phyloP scores from a whole-genome alignment of 37 sponge, comb jelly and placozoan species.

The Axinella damicornis region DNA sequence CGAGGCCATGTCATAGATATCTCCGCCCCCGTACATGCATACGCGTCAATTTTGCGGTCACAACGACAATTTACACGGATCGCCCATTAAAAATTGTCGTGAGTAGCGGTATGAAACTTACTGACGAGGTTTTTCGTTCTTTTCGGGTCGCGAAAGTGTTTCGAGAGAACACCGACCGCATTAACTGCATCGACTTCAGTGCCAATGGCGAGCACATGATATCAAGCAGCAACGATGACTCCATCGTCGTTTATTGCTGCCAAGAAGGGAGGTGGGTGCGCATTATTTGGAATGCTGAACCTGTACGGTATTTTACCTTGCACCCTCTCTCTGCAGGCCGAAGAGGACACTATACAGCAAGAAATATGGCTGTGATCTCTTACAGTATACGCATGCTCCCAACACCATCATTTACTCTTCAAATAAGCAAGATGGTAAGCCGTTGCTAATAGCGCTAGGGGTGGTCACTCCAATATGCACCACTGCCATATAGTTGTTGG shows the following conservation, averaged over 20 bases:
- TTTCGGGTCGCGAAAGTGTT: slow-evolving; percentile 96
- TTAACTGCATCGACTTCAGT: slow-evolving; percentile 93
- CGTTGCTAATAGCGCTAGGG: too few species aligned
- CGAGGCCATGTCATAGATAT: not conserved
- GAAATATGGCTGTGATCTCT: slow-evolving; percentile 96
- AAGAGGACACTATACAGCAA: slow-evolving; percentile 92
- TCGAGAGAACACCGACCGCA: slow-evolving; percentile 90
- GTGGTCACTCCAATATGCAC: too few species aligned
- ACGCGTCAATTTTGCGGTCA: not conserved
- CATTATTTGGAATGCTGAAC: slow-evolving; percentile 12
- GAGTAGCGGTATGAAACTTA: slow-evolving; percentile 80
- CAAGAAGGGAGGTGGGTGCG: slow-evolving; percentile 91
- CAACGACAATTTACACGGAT: not conserved
- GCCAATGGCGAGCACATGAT: slow-evolving; percentile 94
- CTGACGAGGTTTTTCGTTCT: slow-evolving; percentile 88
- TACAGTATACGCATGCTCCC: slow-evolving; percentile 97
- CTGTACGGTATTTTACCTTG: not conserved
- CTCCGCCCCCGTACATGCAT: not conserved
- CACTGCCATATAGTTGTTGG: too few species aligned
- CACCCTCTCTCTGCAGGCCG: slow-evolving; percentile 55
- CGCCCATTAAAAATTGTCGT: too few species aligned
- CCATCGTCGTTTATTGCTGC: slow-evolving; percentile 96
- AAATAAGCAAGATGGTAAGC: slow-evolving; percentile 90
- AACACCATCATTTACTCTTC: slow-evolving; percentile 97
- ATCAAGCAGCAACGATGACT: slow-evolving; percentile 96